Base-by-base conservation (phyloP, 2,797 vertebrate species). In the Aotus griseimembra region DNA sequence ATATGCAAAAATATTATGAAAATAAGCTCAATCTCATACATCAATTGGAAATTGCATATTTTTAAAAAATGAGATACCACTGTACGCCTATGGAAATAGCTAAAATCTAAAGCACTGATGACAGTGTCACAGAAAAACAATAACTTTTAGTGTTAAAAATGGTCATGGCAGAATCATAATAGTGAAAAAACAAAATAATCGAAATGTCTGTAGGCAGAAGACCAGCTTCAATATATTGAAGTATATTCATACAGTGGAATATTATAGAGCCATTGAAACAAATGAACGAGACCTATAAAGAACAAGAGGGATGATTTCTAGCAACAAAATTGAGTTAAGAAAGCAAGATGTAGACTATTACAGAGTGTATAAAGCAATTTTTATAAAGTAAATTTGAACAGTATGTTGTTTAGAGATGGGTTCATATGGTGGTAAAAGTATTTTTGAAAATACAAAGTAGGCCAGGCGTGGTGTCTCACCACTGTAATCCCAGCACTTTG, bases 211-310 rank as follows among this genome's bases (percentile, higher is more conserved):
- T 83, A 24, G 24, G n/a, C 5, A 87, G 70, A 70, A 79, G 48
- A 64, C 77, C 26, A 91, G 57, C 7, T 96, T 96, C 67, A 73
- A n/a, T 80, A 30, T 52, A 44, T 19, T 91, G 20, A 94, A 67
- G 44, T 58, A 20, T 30, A 73, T 46, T 73, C n/a, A 79, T 48
- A 39, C 64, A 79, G 24, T 84, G 19, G 39, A 84, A 39, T 36
- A 36, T 44, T 50, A 72, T 3, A 79, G 57, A 82, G 36, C 52
- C 50, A 8, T 76, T 84, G 80, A 84, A 75, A 92, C 39, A 55
- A 88, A 58, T n/a, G 70, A 92, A 33, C 14, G 26, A 55, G 3
- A 39, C 11, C 30, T 9, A 30, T 57, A 82, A 81, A 46, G 82
- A 83, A 64, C 46, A 88, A 39, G 7, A 36, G 15, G 3, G 19